Base-by-base conservation (phyloP, 2,888 invertebrate species). In the Agonopterix heracliana region DNA sequence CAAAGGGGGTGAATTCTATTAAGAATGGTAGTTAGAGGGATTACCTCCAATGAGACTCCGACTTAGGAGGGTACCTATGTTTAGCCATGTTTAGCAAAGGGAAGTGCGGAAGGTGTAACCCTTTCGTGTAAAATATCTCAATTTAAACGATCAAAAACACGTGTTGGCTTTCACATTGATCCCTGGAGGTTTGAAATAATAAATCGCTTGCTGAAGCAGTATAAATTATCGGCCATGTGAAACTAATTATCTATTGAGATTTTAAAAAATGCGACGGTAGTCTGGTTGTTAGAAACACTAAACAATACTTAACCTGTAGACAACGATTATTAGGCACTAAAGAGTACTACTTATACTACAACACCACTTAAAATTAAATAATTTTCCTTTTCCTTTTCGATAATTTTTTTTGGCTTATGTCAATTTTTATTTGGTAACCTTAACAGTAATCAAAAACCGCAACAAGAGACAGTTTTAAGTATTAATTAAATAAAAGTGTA, bases 61-160 rank as follows among this genome's bases (percentile, higher is more conserved):
- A 70, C 71, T 72, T 68, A 60, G 65, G 65, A 66, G 71, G 72
- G 73, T 57, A 60, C 59, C 26, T 26, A 26, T 26, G 26, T 26
- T 26, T 26, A 26, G 26, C 74, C 81, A 80, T 78, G 81, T 84
- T 82, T 83, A 80, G 84, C 83, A 70, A 78, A 72, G 75, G 74
- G 70, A 72, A 69, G 68, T 68, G 73, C 69, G 66, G 66, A 66
- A 61, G 64, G 71, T 26, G 26, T 74, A 84, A 83, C 87, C 87
- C 87, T 85, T 87, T 75, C 62, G 67, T 75, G 79, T 86, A 81
- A 81, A 84, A 82, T 80, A 81, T 81, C 72, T 79, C 74, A 74
- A 69, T 81, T 83, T 79, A 81, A 83, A 75, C 74, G 80, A 68
- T 78, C 66, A 64, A 68, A 68, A 83, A 84, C 87, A 88, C 74